These are phyloP conservation scores for Camponotus fellah DNA, from an alignment of 2,888 invertebrate species.

Conservation along the genomic window DNA sequence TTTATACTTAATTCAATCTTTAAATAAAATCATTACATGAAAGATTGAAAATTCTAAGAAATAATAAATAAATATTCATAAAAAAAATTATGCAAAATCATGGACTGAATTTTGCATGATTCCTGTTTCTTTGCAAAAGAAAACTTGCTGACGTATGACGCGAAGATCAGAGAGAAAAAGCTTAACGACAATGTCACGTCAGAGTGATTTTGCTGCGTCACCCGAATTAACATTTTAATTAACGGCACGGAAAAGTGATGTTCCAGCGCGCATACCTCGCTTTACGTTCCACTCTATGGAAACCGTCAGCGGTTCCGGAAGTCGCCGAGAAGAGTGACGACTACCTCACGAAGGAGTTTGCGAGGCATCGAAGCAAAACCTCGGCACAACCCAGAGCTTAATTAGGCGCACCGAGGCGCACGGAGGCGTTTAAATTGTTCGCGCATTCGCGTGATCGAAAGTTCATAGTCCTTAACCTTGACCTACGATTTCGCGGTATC, in stretches of 20 bases:
- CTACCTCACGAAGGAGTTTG: constrained; percentile 36
- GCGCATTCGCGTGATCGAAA: constrained; percentile 45
- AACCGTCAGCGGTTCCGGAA: constrained; percentile 61
- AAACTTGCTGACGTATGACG: not conserved
- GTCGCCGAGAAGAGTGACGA: constrained; percentile 31
- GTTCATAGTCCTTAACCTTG: constrained; percentile 49
- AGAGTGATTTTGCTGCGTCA: constrained; percentile 56
- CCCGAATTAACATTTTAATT: constrained; percentile 79
- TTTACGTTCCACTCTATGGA: constrained; percentile 26
- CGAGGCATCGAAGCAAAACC: constrained; percentile 32
- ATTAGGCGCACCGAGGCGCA: constrained; percentile 32
- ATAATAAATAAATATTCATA: not conserved
- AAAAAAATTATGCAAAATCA: not conserved
- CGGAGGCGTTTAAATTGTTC: constrained; percentile 45
- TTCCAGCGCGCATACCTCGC: constrained; percentile 28
- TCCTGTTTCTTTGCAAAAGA: not conserved
- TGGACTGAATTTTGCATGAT: not conserved
- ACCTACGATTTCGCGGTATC: constrained; percentile 10
- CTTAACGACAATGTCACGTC: constrained; percentile 26
- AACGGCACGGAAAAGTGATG: constrained; percentile 63
- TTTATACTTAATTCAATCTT: not conserved
- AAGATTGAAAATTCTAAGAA: not conserved
- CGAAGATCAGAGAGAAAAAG: not conserved
- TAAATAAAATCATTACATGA: not conserved
- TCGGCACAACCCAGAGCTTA: constrained; percentile 44